Conservation (phyloP, 2,888 invertebrate species). For the Pyralis farinalis region DNA sequence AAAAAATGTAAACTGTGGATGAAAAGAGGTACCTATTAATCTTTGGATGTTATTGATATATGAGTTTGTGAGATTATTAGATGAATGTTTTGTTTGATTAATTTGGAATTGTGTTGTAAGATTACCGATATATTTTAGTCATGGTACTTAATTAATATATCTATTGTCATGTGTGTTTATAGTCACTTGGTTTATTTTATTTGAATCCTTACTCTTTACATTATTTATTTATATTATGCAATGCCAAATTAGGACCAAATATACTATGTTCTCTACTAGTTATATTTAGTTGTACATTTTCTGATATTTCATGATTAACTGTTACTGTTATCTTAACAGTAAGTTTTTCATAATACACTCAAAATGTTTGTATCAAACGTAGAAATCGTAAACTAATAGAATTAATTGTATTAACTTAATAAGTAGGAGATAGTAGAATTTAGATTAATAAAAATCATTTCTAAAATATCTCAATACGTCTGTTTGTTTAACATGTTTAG, state of each 20-base stretch:
- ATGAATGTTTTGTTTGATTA: slow-evolving; percentile 43
- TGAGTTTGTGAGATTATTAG: slow-evolving; percentile 56
- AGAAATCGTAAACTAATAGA: slow-evolving; percentile 70
- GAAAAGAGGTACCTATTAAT: slow-evolving; percentile 73
- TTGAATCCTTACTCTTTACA: slow-evolving; percentile 47
- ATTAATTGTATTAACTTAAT: slow-evolving; percentile 75
- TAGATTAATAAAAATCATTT: slow-evolving; percentile 79
- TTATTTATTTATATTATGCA: slow-evolving; percentile 59
- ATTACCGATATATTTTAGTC: slow-evolving; percentile 31
- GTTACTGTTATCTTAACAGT: slow-evolving; percentile 50
- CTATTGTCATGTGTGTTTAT: slow-evolving; percentile 47
- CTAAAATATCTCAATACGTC: slow-evolving; percentile 73
- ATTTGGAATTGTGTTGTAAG: slow-evolving; percentile 45
- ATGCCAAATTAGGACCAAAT: slow-evolving; percentile 53
- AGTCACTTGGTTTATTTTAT: slow-evolving; percentile 42
- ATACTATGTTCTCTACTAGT: slow-evolving; percentile 57
- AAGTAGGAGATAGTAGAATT: slow-evolving; percentile 65
- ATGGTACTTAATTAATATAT: slow-evolving; percentile 36
- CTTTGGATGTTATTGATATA: slow-evolving; percentile 61
- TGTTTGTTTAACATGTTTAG: slow-evolving; percentile 82
- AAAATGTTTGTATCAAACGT: slow-evolving; percentile 47
- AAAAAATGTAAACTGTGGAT: slow-evolving; percentile 75
- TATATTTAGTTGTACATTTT: slow-evolving; percentile 54
- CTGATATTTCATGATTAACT: slow-evolving; percentile 44
- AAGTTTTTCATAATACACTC: slow-evolving; percentile 44